These are phyloP conservation scores for Avahi laniger DNA, from an alignment of 2,797 vertebrate species.

Conservation along the genomic window DNA sequence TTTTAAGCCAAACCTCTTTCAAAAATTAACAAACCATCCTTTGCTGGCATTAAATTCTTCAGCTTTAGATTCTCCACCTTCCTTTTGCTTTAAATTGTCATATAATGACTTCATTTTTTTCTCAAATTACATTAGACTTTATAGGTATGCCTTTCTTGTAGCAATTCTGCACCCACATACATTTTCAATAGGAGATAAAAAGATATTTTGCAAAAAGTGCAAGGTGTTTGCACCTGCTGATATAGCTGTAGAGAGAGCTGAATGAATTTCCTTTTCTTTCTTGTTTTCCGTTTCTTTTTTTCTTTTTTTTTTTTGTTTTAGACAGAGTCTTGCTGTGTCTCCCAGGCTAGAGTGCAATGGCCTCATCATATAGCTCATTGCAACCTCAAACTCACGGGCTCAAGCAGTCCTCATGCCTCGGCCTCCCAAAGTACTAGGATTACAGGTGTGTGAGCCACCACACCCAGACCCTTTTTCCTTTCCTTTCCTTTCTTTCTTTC, in stretches of 20 bases:
- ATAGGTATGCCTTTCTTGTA: neutral
- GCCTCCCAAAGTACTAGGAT: neutral
- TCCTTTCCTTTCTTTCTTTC: neutral
- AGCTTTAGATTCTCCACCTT: neutral
- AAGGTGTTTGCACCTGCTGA: neutral
- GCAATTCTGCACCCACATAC: neutral
- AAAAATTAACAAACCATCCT: neutral
- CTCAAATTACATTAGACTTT: neutral
- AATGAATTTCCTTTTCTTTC: neutral
- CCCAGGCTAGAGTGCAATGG: too few relatives aligned
- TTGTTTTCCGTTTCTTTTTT: neutral
- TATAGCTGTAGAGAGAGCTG: neutral
- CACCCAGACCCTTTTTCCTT: neutral
- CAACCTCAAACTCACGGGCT: too few relatives aligned
- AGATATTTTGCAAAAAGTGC: neutral
- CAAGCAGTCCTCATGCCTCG: too few relatives aligned
- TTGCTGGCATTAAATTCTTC: neutral
- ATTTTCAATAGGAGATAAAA: neutral
- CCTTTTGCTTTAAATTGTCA: neutral
- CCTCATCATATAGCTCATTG: too few relatives aligned
- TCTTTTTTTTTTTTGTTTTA: too few relatives aligned
- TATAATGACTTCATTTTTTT: neutral
- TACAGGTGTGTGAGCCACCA: neutral
- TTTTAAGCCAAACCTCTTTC: neutral
- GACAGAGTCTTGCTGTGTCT: too few relatives aligned